Evolutionary conservation across 2,888 invertebrate species (phyloP).

Genomic region (Orchestes rusci): DNA sequence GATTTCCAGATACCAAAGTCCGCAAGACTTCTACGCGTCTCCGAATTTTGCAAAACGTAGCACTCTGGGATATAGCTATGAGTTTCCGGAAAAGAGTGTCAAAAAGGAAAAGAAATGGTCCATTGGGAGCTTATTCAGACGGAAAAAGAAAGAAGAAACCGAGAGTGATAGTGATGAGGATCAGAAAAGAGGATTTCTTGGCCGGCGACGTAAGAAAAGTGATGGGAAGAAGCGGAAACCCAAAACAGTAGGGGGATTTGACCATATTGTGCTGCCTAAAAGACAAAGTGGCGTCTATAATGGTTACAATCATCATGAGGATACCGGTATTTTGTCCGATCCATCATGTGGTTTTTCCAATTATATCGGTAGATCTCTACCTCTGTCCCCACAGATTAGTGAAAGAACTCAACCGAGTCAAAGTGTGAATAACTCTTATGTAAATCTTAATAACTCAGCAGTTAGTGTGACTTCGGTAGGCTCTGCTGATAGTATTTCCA

Average conservation of each 20-base stretch:
- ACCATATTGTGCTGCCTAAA: conserved; percentile 49
- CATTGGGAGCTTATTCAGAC: conserved; percentile 68
- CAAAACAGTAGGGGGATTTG: conserved; percentile 53
- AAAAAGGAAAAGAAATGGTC: conserved; percentile 72
- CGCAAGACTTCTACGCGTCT: conserved; percentile 31
- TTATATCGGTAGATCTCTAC: conserved; percentile 31
- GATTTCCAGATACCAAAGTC: conserved; percentile 29
- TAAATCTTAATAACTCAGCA: conserved; percentile 29
- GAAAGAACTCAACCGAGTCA: conserved; percentile 23
- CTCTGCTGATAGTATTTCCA: conserved; percentile 47
- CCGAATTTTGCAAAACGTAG: conserved; percentile 35
- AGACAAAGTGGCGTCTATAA: conserved; percentile 26
- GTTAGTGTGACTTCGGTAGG: conserved; percentile 41
- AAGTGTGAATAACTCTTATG: conserved; percentile 25
- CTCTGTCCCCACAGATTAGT: conserved; percentile 29
- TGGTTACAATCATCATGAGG: conserved; percentile 36
- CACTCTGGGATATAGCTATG: conserved; percentile 47
- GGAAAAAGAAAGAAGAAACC: conserved; percentile 63
- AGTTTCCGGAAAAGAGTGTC: conserved; percentile 43
- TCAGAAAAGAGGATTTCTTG: conserved; percentile 39
- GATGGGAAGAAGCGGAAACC: conserved; percentile 49
- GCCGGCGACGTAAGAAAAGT: conserved; percentile 41
- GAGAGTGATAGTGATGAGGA: conserved; percentile 50
- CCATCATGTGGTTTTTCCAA: conserved; percentile 43
- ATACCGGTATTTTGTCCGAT: conserved; percentile 53